Base-by-base conservation (phyloP, 2,797 vertebrate genomes). In the Rhabdomys pumilio region DNA sequence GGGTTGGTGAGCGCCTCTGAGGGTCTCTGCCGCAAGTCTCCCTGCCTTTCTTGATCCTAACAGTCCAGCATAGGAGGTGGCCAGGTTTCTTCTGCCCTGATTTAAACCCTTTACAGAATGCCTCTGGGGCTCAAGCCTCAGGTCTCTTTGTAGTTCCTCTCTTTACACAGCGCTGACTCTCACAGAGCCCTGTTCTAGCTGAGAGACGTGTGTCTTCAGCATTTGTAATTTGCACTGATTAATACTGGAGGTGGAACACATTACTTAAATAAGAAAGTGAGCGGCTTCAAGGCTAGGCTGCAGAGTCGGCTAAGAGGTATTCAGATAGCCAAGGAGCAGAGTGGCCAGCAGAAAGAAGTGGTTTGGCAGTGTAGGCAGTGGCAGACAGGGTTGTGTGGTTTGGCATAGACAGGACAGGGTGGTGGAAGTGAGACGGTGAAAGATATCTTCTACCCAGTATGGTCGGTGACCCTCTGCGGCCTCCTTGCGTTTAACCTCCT, bases 371-470 rank as follows among this genome's bases (percentile, higher is more conserved):
- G 15, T 73, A 9, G 57, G 77, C 38, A 73, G 2, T 65, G 59
- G 22, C 34, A 22, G 34, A 0, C 6, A 14, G 31, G n/a, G 13
- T 9, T 9, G 2, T 1, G 3, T 69, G 22, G 2, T 53, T 34
- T 65, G n/a, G 13, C 34, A 29, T 2, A 47, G 6, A 24, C 6
- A 31, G 24, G 47, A 38, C n/a, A 59, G 34, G 31, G n/a, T 53
- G 44, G 22, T 0, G 0, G 38, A 38, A 41, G 31, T 87, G 55
- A 80, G 67, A 41, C 61, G 50, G 9, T 22, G 13, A 79, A 80
- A 65, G 75, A 26, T 44, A 4, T 75, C 67, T 50, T 69, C 15
- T 6, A 8, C 50, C 44, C 93, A 73, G 11, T 53, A 50, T 17
- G 6, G 50, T 63, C 2, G 55, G 69, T 63, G 24, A 61, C 57